Evolutionary conservation across 2,113 vertebrate genomes (phyloP).

Genomic region (Vimba vimba): DNA sequence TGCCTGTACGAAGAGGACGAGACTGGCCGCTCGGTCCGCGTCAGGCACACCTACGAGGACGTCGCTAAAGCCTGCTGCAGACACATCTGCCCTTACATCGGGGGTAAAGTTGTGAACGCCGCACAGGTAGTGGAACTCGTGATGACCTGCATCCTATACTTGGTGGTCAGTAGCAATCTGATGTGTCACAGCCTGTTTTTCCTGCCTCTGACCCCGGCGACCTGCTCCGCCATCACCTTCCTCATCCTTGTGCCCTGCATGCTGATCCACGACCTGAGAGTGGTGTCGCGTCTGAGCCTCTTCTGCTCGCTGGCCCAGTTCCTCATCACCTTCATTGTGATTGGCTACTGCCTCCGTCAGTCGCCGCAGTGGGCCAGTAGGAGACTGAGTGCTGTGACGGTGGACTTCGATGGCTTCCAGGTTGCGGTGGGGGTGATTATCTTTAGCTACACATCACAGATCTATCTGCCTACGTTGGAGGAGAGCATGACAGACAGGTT

Average conservation of each 20-base stretch:
- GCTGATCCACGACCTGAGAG: conserved; percentile 79
- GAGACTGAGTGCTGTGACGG: conserved; percentile 66
- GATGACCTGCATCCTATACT: conserved; percentile 85
- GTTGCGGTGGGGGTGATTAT: conserved; percentile 82
- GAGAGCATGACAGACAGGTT: conserved; percentile 77
- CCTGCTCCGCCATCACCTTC: conserved; percentile 75
- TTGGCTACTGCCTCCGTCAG: conserved; percentile 77
- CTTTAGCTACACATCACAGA: conserved; percentile 87
- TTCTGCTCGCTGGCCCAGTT: conserved; percentile 82
- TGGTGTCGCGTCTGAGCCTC: conserved; percentile 78
- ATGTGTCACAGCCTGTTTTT: conserved; percentile 75
- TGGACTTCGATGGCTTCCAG: conserved; percentile 80
- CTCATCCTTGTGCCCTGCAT: conserved; percentile 77
- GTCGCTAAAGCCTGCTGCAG: conserved; percentile 75
- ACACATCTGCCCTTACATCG: conserved; percentile 71
- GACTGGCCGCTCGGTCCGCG: conserved; percentile 65
- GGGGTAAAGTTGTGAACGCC: conserved; percentile 70
- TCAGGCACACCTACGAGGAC: conserved; percentile 78
- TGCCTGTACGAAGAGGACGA: conserved; percentile 80
- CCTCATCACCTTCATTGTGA: conserved; percentile 78
- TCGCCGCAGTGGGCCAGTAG: conserved; percentile 75
- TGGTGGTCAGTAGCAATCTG: conserved; percentile 79
- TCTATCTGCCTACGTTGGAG: conserved; percentile 83
- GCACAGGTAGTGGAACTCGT: conserved; percentile 79
- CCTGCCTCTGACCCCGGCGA: conserved; percentile 68